Base-by-base conservation (phyloP, 1,140 invertebrate species). In the Drosophila sucinea region DNA sequence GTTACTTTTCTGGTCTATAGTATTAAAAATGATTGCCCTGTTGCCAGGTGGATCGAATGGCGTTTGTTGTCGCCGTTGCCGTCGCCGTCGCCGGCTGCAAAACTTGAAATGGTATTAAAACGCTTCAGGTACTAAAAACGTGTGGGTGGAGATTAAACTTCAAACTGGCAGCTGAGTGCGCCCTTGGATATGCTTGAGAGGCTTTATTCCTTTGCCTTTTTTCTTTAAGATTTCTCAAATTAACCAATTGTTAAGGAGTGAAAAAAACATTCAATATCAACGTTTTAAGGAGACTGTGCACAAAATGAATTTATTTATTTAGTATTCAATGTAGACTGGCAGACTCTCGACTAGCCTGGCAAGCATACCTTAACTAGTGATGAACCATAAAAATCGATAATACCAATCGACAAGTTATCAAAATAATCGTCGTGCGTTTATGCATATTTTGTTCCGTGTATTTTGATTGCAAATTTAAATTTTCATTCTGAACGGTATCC, bases 1-100 rank as follows among this genome's bases (percentile, higher is more conserved):
- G 54, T 29, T 17, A 56, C 55, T 67, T 72, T 41, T 56, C 30
- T 23, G 47, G 25, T 23, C 57, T 41, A 61, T 32, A 40, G 23
- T 61, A 71, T 69, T 69, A 55, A 69, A 58, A 69, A 69, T 73
- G 55, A 69, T 73, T 63, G 60, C 29, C n/a, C 44, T 55, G 62
- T 41, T 64, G 61, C 47, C 70, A 62, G 58, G 41, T 73, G 65
- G 41, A 57, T 62, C 33, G 25, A 67, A 57, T 62, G 51, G 17
- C 60, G 29, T 32, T 62, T 62, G 60, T 61, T 29, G 60, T 29
- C 29, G 38, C n/a, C 29, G n/a, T 8, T 8, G 33, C 23, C 7
- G 25, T 51, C 6, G 6, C 0, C 7, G 7, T 11, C 29, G 25
- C 44, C 23, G 44, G 7, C 23, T 47, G 17, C 29, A 4, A 25